Conservation (phyloP, 2,888 invertebrate species). For the Cryptus armator region DNA sequence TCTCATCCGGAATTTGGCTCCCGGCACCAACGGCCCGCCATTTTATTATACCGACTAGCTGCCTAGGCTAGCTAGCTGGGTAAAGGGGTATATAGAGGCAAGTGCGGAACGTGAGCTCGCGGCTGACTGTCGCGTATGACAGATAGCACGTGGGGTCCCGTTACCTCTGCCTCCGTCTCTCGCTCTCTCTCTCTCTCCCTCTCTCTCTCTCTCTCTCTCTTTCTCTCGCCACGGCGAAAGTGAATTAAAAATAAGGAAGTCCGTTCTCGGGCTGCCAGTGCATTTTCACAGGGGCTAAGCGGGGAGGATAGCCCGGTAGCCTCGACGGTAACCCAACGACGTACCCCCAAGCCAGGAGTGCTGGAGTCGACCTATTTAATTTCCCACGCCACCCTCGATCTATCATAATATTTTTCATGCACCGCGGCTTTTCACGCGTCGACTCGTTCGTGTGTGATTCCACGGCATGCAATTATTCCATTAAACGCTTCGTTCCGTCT, state of each 20-base stretch:
- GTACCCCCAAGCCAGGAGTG: slow-evolving; percentile 4
- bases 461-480: slow-evolving; percentile 67
- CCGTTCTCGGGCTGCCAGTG: slow-evolving; percentile 44
- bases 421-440: slow-evolving; percentile 53
- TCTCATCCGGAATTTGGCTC: slow-evolving; percentile 57
- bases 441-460: slow-evolving; percentile 54
- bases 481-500: slow-evolving; percentile 56
- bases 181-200: not conserved
- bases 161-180: too few species aligned
- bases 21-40: slow-evolving; percentile 26
- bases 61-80: not conserved
- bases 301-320: not conserved
- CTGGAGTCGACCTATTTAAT: slow-evolving; percentile 62
- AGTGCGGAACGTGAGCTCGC: slow-evolving; percentile 13
- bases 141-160: slow-evolving; percentile 52
- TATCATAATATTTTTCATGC: slow-evolving; percentile 72
- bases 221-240: slow-evolving; percentile 46
- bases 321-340: slow-evolving; percentile 5
- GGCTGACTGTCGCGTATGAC: slow-evolving; percentile 60
- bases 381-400: slow-evolving; percentile 53
- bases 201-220: slow-evolving; percentile 25
- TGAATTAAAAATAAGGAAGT: slow-evolving; percentile 68
- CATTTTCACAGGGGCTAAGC: slow-evolving; percentile 38
- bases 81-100: not conserved
- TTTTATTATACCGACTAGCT: slow-evolving; percentile 43